Evolutionary conservation across 2,113 vertebrate species (phyloP).

Genomic region (Ptychochromis oligacanthus): DNA sequence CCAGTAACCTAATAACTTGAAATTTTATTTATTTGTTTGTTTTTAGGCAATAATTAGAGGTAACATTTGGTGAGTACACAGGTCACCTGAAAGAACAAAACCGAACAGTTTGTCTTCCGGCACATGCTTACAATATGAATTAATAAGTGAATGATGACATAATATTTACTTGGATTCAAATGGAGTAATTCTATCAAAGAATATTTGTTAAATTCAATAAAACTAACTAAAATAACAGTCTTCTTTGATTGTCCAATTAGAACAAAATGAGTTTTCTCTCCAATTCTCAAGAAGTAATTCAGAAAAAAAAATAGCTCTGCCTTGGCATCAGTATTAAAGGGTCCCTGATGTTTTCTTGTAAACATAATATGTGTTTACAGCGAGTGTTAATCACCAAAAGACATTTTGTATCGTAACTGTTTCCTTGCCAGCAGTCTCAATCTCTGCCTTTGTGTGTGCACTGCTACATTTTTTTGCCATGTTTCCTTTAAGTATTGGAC

Average conservation of each 20-base stretch:
- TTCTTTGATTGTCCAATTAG: not conserved
- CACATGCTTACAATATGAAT: not conserved
- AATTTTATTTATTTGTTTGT: not conserved
- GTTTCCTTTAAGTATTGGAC: not conserved
- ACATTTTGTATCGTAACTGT: conserved; percentile 8
- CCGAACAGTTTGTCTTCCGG: not conserved
- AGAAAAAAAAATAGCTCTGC: not conserved
- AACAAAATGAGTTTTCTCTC: not conserved
- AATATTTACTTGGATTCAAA: not conserved
- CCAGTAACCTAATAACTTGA: not conserved
- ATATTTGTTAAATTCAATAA: not conserved
- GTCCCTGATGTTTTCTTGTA: not conserved
- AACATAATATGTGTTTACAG: conserved; percentile 6
- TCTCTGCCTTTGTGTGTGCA: not conserved
- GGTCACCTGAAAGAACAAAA: not conserved
- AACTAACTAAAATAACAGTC: not conserved
- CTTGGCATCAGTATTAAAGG: not conserved
- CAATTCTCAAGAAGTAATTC: not conserved
- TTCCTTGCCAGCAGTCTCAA: not conserved
- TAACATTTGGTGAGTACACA: not conserved
- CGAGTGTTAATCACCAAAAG: not conserved
- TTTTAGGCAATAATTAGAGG: not conserved
- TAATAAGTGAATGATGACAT: not conserved
- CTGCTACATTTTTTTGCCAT: not conserved
- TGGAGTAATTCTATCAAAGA: not conserved